A percentile compares a stretch with the other conserved stretches of the same genome.
Conservation (phyloP, 2,113 vertebrate species). For the Perca flavescens region DNA sequence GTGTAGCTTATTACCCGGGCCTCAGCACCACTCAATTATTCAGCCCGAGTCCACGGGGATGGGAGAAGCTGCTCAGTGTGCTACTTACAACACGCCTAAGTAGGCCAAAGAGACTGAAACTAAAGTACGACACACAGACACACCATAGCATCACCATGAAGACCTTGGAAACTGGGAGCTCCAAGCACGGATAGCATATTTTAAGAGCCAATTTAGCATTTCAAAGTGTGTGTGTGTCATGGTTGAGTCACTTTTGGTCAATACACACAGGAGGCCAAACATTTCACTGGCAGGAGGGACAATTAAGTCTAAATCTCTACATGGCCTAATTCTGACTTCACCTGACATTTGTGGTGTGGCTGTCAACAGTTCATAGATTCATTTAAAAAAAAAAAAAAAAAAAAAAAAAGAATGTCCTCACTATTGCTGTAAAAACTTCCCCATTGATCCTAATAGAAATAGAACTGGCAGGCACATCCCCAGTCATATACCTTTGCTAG, state of each 20-base stretch:
- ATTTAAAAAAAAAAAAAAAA: too few species aligned
- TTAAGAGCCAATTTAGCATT: slow-evolving; percentile 6
- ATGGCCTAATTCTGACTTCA: neutral
- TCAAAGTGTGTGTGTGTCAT: slow-evolving; percentile 1
- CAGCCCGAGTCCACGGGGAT: slow-evolving; percentile 74
- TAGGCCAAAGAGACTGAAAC: slow-evolving; percentile 85
- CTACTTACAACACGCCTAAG: slow-evolving; percentile 84
- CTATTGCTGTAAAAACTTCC: neutral
- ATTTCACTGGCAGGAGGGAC: neutral
- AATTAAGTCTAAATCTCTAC: neutral
- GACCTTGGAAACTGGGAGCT: slow-evolving; percentile 26
- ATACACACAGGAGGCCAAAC: neutral
- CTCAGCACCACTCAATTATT: slow-evolving; percentile 79
- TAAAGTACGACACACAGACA: slow-evolving; percentile 67
- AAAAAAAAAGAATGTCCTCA: neutral
- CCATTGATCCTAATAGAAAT: slow-evolving; percentile 6
- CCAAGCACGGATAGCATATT: slow-evolving; percentile 14
- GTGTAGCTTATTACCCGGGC: slow-evolving; percentile 77
- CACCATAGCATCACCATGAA: slow-evolving; percentile 42
- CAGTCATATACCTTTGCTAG: slow-evolving; percentile 2
- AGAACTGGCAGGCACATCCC: slow-evolving; percentile 4
- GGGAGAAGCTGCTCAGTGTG: slow-evolving; percentile 75
- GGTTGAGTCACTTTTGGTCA: slow-evolving; percentile 16
- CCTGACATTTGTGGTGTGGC: neutral
- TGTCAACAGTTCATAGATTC: neutral